These are phyloP conservation scores for Pangasius krempfi DNA, from an alignment of 2,797 vertebrate species.

Conservation along the genomic window DNA sequence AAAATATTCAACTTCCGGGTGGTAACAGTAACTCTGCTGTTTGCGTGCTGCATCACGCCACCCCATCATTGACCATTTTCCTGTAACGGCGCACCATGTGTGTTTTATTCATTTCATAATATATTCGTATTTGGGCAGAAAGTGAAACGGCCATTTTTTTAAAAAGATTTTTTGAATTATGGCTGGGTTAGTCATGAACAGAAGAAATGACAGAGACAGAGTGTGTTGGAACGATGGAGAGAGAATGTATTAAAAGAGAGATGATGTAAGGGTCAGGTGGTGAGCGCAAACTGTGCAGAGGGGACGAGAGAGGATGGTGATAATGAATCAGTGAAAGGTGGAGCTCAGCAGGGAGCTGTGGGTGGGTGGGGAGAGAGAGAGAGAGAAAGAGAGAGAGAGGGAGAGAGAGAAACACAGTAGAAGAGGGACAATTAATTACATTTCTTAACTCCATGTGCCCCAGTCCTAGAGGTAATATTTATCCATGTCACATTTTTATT, in stretches of 20 bases:
- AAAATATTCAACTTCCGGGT: neutral
- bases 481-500: constrained; percentile 46
- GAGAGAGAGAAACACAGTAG: neutral
- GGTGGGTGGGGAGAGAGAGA: neutral
- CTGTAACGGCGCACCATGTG: neutral
- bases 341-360: constrained; percentile 38
- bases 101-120: neutral
- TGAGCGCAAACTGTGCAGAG: constrained; percentile 38
- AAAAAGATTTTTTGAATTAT: neutral
- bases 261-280: constrained; percentile 36
- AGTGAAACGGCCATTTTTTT: neutral
- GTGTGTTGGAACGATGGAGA: constrained; percentile 17
- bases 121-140: neutral
- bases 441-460: constrained; percentile 7
- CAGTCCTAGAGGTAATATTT: constrained; percentile 31
- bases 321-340: constrained; percentile 47
- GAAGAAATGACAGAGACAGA: constrained; percentile 16
- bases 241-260: constrained; percentile 32
- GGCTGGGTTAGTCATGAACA: neutral
- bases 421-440: constrained; percentile 8
- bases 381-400: neutral
- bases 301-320: constrained; percentile 38
- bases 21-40: neutral
- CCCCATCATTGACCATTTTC: neutral
- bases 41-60: neutral